Percentiles rank a stretch among this genome's conserved stretches.
Conservation (phyloP, 2,797 vertebrate species). For the Morus bassanus region DNA sequence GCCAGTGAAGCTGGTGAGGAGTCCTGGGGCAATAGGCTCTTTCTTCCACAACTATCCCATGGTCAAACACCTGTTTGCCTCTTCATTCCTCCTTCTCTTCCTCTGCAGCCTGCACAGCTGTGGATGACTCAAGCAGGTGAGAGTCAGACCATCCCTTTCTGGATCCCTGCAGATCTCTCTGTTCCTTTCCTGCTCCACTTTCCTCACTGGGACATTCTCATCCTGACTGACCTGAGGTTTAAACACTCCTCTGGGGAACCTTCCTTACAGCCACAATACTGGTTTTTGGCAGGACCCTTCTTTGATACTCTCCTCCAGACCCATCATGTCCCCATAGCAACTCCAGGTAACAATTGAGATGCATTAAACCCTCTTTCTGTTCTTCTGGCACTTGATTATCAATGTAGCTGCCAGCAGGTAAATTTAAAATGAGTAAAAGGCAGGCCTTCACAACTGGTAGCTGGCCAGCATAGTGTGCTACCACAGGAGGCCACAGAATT, state of each 20-base stretch:
- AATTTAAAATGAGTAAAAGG: constrained; percentile 8
- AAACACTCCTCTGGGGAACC: not conserved
- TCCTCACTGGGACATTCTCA: not conserved
- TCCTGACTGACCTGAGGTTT: not conserved
- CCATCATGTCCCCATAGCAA: not conserved
- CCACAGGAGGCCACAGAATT: not conserved
- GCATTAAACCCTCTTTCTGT: not conserved
- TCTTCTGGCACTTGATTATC: not conserved
- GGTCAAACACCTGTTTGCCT: not conserved
- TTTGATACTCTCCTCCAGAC: not conserved
- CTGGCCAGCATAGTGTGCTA: not conserved
- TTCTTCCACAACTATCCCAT: not conserved
- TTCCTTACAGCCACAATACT: not conserved
- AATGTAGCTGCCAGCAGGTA: constrained; percentile 43
- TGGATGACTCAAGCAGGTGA: not conserved
- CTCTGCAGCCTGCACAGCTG: not conserved
- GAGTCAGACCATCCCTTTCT: not conserved
- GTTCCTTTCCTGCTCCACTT: not conserved
- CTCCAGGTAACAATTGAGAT: not conserved
- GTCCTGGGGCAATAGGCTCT: not conserved
- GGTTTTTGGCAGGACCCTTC: not conserved
- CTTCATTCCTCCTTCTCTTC: not conserved
- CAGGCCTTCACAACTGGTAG: not conserved
- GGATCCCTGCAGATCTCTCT: not conserved
- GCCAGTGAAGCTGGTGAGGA: not conserved